These are phyloP conservation scores for Darevskia nairensis DNA, from an alignment of 2,797 vertebrate species.

Conservation along the genomic window DNA sequence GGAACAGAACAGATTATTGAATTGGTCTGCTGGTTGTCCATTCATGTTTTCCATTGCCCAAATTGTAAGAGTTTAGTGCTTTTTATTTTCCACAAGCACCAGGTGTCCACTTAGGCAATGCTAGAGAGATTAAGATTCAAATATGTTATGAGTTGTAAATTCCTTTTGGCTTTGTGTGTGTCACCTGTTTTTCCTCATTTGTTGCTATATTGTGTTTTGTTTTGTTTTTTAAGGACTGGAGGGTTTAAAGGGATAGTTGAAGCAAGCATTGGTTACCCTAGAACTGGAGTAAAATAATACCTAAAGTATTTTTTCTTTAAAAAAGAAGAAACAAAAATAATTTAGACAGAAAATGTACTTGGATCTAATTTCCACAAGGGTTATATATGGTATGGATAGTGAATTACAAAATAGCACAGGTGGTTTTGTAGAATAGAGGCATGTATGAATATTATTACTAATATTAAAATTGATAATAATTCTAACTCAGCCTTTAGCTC, in stretches of 20 bases:
- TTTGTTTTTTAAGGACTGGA: no score
- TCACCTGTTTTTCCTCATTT: not conserved
- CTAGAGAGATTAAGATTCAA: not conserved
- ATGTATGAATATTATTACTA: not conserved
- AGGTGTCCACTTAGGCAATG: conserved; percentile 18
- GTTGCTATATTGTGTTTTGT: not conserved
- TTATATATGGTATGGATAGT: rapidly evolving
- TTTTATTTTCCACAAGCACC: conserved; percentile 53
- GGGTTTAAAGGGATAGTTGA: not conserved
- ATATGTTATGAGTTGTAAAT: not conserved
- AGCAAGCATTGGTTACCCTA: not conserved
- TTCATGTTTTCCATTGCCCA: conserved; percentile 1
- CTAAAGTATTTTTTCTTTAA: not conserved
- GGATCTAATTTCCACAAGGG: not conserved
- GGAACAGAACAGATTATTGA: conserved; percentile 34
- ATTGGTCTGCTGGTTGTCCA: conserved; percentile 36
- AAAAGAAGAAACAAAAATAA: not conserved
- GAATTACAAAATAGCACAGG: conserved; percentile 19
- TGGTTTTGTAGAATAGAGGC: rapidly evolving
- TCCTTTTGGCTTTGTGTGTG: rapidly evolving
- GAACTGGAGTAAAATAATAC: rapidly evolving
- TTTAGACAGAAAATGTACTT: not conserved
- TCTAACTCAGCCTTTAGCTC: no score
- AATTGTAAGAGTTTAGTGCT: conserved; percentile 23
- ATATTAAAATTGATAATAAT: no score